Base-by-base conservation (phyloP, 2,888 invertebrate genomes). In the Eledone cirrhosa region DNA sequence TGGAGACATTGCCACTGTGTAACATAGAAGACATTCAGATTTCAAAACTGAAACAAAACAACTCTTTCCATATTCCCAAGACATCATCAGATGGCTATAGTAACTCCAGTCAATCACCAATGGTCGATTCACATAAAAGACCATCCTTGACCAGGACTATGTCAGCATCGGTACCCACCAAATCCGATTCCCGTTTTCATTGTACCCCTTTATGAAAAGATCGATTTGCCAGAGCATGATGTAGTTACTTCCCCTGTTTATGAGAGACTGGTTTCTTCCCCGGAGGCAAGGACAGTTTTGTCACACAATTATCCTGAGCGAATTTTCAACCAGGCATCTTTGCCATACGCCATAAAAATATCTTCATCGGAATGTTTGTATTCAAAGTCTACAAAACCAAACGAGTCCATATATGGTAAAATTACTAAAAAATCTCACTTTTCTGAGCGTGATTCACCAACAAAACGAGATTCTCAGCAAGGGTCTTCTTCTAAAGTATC, bases 161-260 rank as follows among this genome's bases (percentile, higher is more conserved):
- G 72, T 72, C 72, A 4, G 41, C 31, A 8, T 33, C 72, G 0
- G 72, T 72, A 13, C 72, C 72, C 31, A n/a, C 72, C 13, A 72
- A 72, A 72, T 31, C 29, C 8, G 72, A 72, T 29, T 72, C 72
- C 72, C 0, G 41, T 72, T 13, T 33, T 31, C 41, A 29, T 72
- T 8, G 72, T 72, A 41, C 72, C 72, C 3, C 24, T 72, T 22
- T 72, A 72, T 33, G 72, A 72, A 33, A 72, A 72, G 31, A 72
- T 72, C 19, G 72, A 72, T 33, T 41, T 31, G 8, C 72, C 72
- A 3, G 72, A 72, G 31, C 72, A 72, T 33, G 72, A 72, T 31
- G 31, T 72, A 0, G 33, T 41, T 2, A 31, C 31, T 1, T 72
- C 72, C n/a, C 41, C 72, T 24, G n/a, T 69, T 33, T 41, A 69